phyloP scores from a whole-genome alignment of 2,888 invertebrate species.

The Eupeodes latifasciatus region DNA sequence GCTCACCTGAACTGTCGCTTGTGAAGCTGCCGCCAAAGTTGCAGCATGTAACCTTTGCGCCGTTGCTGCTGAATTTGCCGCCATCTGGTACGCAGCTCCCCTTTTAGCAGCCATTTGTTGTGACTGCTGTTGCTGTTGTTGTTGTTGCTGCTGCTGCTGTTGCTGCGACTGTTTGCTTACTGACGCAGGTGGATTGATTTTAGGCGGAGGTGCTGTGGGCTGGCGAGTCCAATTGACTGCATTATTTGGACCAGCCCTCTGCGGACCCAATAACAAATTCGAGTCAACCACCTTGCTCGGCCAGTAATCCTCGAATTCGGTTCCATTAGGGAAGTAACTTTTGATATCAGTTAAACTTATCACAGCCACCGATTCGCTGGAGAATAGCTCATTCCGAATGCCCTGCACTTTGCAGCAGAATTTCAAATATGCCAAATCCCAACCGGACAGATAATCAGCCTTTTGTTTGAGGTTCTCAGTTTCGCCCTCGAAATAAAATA shows the following conservation, averaged over 20 bases:
- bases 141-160: conserved; percentile 79
- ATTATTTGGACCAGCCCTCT: conserved; percentile 84
- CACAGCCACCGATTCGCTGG: conserved; percentile 95
- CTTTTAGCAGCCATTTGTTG: conserved; percentile 76
- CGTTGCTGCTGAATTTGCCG: conserved; percentile 56
- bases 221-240: conserved; percentile 92
- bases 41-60: conserved; percentile 81
- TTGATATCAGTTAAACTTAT: conserved; percentile 95
- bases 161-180: conserved; percentile 79
- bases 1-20: conserved; percentile 82
- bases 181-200: conserved; percentile 79
- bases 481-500: conserved; percentile 94
- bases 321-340: conserved; percentile 95
- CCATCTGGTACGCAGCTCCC: conserved; percentile 73
- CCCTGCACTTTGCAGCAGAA: conserved; percentile 98
- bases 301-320: conserved; percentile 96
- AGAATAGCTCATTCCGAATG: conserved; percentile 94
- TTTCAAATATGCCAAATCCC: conserved; percentile 96
- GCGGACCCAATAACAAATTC: conserved; percentile 89
- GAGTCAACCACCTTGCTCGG: conserved; percentile 94
- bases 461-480: conserved; percentile 95
- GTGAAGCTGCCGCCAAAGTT: conserved; percentile 83
- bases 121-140: conserved; percentile 78
- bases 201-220: conserved; percentile 89
- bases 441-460: conserved; percentile 94